Conservation (phyloP, 2,113 vertebrate species). For the Phycodurus eques region DNA sequence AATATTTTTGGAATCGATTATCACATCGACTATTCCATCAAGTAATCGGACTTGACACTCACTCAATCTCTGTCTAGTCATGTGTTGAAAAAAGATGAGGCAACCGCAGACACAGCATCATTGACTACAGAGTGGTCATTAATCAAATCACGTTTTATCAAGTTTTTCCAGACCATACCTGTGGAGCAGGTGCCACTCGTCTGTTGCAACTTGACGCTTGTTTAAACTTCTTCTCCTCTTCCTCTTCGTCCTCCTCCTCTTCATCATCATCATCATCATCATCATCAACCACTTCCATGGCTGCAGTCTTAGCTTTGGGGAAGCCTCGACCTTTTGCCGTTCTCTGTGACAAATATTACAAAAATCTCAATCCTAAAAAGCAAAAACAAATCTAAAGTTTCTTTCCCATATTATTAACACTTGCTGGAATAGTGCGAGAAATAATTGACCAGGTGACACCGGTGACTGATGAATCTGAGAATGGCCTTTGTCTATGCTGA, state of each 20-base stretch:
- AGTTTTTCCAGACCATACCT: constrained; percentile 15
- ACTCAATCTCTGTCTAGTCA: too few relatives aligned
- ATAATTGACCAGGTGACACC: constrained; percentile 15
- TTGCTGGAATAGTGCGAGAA: constrained; percentile 13
- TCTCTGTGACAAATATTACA: constrained; percentile 38
- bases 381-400: neutral
- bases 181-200: constrained; percentile 17
- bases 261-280: neutral
- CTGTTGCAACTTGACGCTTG: constrained; percentile 13
- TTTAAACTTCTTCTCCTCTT: constrained; percentile 20
- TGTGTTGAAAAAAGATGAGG: too few relatives aligned
- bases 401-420: neutral
- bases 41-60: too few relatives aligned
- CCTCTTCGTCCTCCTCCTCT: constrained; percentile 8
- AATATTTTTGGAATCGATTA: too few relatives aligned
- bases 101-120: too few relatives aligned
- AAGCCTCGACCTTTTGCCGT: constrained; percentile 27
- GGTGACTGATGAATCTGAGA: constrained; percentile 22
- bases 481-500: constrained; percentile 52
- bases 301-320: constrained; percentile 18
- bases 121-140: too few relatives aligned
- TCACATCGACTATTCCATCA: too few relatives aligned
- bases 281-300: constrained; percentile 14
- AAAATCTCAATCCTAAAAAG: neutral
- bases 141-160: too few relatives aligned